phyloP scores from a whole-genome alignment of 2,113 vertebrate genomes.

The Danionella cerebrum region DNA sequence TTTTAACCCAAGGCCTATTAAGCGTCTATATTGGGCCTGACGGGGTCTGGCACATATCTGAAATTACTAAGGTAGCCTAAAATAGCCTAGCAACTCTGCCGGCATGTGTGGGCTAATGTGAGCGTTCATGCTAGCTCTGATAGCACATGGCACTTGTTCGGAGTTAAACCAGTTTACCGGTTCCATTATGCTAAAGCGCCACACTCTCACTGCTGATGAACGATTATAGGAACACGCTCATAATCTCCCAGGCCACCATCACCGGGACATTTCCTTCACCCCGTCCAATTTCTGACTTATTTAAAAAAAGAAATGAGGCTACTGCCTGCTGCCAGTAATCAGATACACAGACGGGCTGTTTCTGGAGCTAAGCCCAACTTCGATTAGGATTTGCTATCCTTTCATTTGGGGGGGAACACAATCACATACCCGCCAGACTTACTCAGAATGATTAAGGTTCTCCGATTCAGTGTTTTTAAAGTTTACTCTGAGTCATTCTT shows the following conservation, averaged over 20 bases:
- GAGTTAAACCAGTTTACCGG: constrained; percentile 77
- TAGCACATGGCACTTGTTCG: constrained; percentile 67
- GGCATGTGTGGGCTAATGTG: too few species aligned
- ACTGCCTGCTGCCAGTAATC: constrained; percentile 69
- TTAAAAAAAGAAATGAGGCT: constrained; percentile 76
- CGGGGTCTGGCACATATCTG: too few species aligned
- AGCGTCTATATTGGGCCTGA: too few species aligned
- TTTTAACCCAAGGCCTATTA: too few species aligned
- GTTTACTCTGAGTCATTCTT: too few species aligned
- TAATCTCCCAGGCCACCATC: constrained; percentile 71
- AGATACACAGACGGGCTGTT: constrained; percentile 70
- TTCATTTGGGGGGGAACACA: constrained; percentile 46
- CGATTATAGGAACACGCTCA: constrained; percentile 69
- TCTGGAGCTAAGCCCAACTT: constrained; percentile 71
- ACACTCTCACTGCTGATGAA: constrained; percentile 73
- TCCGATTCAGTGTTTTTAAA: too few species aligned
- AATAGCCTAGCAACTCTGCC: too few species aligned
- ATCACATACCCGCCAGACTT: constrained; percentile 38
- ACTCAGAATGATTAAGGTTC: too few species aligned
- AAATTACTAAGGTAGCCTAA: too few species aligned
- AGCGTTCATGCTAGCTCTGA: constrained; percentile 58
- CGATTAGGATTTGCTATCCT: constrained; percentile 67
- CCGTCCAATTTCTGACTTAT: constrained; percentile 74
- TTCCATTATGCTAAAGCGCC: constrained; percentile 77
- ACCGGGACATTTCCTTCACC: constrained; percentile 75